phyloP scores from a whole-genome alignment of 2,888 invertebrate genomes.

The Nebria brevicollis region DNA sequence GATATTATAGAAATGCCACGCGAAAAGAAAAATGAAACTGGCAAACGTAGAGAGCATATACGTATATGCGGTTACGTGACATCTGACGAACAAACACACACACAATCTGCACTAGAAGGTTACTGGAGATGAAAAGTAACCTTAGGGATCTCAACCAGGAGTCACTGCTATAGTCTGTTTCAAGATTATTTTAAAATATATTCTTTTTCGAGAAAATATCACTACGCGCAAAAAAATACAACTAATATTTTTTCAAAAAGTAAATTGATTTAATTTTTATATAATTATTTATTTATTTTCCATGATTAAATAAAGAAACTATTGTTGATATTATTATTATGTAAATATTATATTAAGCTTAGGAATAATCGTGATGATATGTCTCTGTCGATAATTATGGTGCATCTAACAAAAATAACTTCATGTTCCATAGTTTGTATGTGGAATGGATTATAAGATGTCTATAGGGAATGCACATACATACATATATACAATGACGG shows the following conservation, averaged over 20 bases:
- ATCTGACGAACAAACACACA: slow-evolving; percentile 2
- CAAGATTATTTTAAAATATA: too few relatives aligned
- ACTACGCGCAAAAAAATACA: too few relatives aligned
- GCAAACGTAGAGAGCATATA: slow-evolving; percentile 24
- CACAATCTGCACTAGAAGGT: slow-evolving; percentile 6
- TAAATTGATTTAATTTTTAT: too few relatives aligned
- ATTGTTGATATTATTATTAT: too few relatives aligned
- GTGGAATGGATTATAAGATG: neutral
- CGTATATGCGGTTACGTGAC: slow-evolving; percentile 25
- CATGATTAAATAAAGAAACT: too few relatives aligned
- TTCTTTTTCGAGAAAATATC: too few relatives aligned
- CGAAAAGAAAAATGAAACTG: slow-evolving; percentile 39
- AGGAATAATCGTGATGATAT: too few relatives aligned
- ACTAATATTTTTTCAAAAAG: too few relatives aligned
- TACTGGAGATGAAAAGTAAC: neutral
- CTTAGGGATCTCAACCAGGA: neutral
- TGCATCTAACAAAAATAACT: too few relatives aligned
- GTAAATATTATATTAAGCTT: too few relatives aligned
- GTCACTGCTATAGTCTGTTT: neutral
- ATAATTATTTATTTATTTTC: too few relatives aligned
- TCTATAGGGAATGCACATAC: neutral
- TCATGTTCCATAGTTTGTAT: neutral
- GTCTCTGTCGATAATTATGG: neutral
- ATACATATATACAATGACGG: neutral
- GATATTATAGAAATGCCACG: slow-evolving; percentile 37